Percentiles rank a stretch among this genome's conserved stretches.
phyloP scores from a whole-genome alignment of 2,888 invertebrate genomes.

The Leptogaster cylindrica region DNA sequence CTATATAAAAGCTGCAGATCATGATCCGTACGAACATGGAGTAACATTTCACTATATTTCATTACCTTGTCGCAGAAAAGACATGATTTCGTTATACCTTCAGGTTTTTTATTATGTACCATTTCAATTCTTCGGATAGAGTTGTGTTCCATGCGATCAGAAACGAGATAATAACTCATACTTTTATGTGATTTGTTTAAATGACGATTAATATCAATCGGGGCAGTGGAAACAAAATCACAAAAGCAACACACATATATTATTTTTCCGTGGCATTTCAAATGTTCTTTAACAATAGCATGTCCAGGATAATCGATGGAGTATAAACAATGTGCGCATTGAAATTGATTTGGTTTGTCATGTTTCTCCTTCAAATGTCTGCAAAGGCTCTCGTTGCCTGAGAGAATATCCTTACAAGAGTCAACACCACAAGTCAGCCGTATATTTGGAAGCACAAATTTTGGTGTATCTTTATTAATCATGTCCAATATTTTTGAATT shows the following conservation, averaged over 20 bases:
- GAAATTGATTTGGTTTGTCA: not conserved
- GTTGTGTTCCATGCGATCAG: not conserved
- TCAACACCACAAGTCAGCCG: too few relatives aligned
- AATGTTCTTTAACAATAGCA: not conserved
- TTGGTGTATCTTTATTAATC: too few relatives aligned
- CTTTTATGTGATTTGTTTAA: not conserved
- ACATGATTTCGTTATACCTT: not conserved
- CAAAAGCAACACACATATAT: constrained; percentile 7
- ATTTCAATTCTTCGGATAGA: not conserved
- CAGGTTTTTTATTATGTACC: not conserved
- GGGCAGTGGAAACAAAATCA: not conserved
- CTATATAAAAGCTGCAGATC: too few relatives aligned
- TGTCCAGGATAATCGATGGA: too few relatives aligned
- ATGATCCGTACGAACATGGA: too few relatives aligned
- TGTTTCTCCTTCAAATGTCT: not conserved
- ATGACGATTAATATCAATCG: not conserved
- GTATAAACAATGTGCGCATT: constrained; percentile 18
- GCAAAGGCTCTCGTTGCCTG: too few relatives aligned
- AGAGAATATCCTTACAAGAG: too few relatives aligned
- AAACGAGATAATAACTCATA: not conserved
- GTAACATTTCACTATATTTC: not conserved
- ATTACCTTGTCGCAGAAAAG: not conserved
- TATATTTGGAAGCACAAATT: too few relatives aligned
- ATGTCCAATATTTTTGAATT: too few relatives aligned
- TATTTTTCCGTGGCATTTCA: not conserved